Evolutionary conservation across 1,140 invertebrate species (phyloP), one percentile per base, ranked within the genome.

Genomic region (Sogatella furcifera): DNA sequence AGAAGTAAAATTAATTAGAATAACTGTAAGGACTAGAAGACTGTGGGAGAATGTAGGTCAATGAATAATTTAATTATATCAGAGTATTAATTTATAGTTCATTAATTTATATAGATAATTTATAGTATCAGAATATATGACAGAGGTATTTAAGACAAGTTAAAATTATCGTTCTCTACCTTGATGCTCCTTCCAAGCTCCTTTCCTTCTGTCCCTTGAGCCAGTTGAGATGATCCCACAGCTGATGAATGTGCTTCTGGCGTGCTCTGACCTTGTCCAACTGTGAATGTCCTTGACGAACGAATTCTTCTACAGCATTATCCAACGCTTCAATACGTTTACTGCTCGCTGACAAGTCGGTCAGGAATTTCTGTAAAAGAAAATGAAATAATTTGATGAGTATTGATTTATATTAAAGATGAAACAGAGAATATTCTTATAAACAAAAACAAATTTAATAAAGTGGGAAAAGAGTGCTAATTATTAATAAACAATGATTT

Each of bases 261-360:
- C 93, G 70, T 0, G 84, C 80, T 31, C 83, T 81, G 2, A 97
- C 91, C 71, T 89, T 88, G 62, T 89, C 87, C 42, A 92, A 78
- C 71, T 97, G 90, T 52, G 89, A 85, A 73, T 96, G 94, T n/a
- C 88, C 86, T 59, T 89, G 64, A 1, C 81, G 78, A 0, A 87
- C 80, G 70, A 98, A 89, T 64, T 93, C 89, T 57, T 93, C 84
- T 0, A 95, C 94, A 17, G 91, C 85, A 0, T 81, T 76, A 69
- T 97, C 93, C 58, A 99, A 90, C 42, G 85, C 84, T 66, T 95
- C 92, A 59, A 98, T 80, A 1, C 95, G 81, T 66, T 90, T 91
- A 3, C 88, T 90, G 22, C 90, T 94, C 0, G 94, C 95, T 1
- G 92, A 94, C 10, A 98, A 74, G 70, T 97, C 95, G 0, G 95